phyloP scores from a whole-genome alignment of 1,140 invertebrate species.

The Homarus americanus region DNA sequence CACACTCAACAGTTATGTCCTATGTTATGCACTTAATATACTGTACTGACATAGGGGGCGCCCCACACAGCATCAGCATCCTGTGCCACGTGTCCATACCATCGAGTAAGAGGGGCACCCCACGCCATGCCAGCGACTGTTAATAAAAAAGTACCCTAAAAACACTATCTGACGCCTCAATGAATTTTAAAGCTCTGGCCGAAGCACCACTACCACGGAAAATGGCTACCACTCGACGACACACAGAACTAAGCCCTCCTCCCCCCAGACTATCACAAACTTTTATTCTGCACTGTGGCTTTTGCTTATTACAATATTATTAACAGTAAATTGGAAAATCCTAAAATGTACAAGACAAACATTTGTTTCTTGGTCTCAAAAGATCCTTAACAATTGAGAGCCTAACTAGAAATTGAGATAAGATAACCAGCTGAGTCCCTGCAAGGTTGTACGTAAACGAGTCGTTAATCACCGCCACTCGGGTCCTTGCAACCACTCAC shows the following conservation, averaged over 20 bases:
- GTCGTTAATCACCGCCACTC: not conserved
- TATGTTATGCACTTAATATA: too few relatives aligned
- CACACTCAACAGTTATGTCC: too few relatives aligned
- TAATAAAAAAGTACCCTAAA: too few relatives aligned
- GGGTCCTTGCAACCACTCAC: conserved; percentile 12
- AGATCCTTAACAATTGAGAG: conserved; percentile 54
- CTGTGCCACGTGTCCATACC: too few relatives aligned
- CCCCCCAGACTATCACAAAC: not conserved
- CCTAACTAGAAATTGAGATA: conserved; percentile 38
- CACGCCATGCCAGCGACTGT: too few relatives aligned
- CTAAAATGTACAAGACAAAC: conserved; percentile 25
- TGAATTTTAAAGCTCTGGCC: conserved; percentile 4
- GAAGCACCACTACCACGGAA: not conserved
- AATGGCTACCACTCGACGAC: conserved; percentile 9
- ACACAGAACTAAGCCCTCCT: not conserved
- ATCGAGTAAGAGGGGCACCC: too few relatives aligned
- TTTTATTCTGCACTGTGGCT: conserved; percentile 16
- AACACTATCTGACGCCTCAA: too few relatives aligned
- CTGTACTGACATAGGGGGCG: too few relatives aligned
- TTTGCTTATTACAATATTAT: conserved; percentile 24
- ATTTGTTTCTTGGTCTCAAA: conserved; percentile 35
- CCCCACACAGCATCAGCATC: too few relatives aligned
- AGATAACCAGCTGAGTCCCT: not conserved
- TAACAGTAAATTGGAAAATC: conserved; percentile 31
- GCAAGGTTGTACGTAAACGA: conserved; percentile 15